A percentile compares a stretch with the other conserved stretches of the same genome.
Evolutionary conservation across 37 sponge, comb jelly and placozoan species (phyloP).

Genomic region (Agelas oroides): DNA sequence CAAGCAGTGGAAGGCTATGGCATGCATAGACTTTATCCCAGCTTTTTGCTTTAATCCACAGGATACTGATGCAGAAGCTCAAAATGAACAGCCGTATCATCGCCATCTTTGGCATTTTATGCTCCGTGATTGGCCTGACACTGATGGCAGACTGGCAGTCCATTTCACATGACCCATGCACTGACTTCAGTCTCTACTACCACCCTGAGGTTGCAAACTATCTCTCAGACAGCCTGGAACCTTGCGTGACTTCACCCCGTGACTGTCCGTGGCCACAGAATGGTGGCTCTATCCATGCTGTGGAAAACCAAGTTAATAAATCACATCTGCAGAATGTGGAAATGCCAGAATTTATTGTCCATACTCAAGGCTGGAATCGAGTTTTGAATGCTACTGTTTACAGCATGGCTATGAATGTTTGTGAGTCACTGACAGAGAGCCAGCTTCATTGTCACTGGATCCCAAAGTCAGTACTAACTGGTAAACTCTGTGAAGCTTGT

Average conservation of each 20-base stretch:
- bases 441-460: neutral
- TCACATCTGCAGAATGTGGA: too few relatives aligned
- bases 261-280: neutral
- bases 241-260: neutral
- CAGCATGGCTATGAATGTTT: neutral
- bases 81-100: neutral
- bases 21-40: too few relatives aligned
- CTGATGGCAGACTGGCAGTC: constrained; percentile 8
- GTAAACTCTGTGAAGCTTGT: neutral
- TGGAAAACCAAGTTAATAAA: too few relatives aligned
- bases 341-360: too few relatives aligned
- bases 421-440: neutral
- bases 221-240: neutral
- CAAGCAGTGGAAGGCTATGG: too few relatives aligned
- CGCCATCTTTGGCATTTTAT: neutral
- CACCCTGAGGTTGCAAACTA: neutral
- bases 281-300: too few relatives aligned
- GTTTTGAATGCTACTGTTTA: neutral
- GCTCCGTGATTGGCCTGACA: neutral
- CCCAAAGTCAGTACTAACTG: neutral
- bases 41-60: too few relatives aligned
- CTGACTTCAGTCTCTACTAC: neutral
- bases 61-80: neutral
- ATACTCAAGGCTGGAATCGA: too few relatives aligned
- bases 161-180: neutral